phyloP scores from a whole-genome alignment of 1,140 invertebrate species.

The Stratiolaelaps scimitus region DNA sequence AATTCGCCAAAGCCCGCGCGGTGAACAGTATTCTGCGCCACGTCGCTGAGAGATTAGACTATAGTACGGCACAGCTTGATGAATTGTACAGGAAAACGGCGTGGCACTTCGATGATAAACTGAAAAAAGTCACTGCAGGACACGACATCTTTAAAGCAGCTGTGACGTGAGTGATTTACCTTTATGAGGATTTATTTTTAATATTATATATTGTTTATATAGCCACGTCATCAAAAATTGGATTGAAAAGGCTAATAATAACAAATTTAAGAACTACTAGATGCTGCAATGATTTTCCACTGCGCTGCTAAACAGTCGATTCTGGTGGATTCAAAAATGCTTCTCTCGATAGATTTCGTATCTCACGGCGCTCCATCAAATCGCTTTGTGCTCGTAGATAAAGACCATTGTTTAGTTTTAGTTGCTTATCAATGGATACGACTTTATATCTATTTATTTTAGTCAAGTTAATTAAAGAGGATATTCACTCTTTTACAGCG shows the following conservation, averaged over 20 bases:
- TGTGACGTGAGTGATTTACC: conserved; percentile 59
- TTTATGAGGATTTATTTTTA: too few species aligned
- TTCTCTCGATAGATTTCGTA: too few species aligned
- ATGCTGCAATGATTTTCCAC: too few species aligned
- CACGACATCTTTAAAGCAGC: conserved; percentile 99
- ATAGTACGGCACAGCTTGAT: conserved; percentile 80
- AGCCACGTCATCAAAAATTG: too few species aligned
- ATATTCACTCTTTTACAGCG: conserved; percentile 47
- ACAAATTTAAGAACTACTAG: too few species aligned
- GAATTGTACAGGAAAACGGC: conserved; percentile 94
- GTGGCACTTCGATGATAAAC: conserved; percentile 96
- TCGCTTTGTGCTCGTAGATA: too few species aligned
- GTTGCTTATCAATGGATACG: not conserved
- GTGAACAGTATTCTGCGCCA: conserved; percentile 89
- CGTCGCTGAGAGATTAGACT: conserved; percentile 85
- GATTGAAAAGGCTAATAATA: too few species aligned
- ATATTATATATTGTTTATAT: too few species aligned
- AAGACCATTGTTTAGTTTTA: too few species aligned
- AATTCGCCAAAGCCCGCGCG: conserved; percentile 63
- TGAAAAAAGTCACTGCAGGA: conserved; percentile 84
- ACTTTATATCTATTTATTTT: conserved; percentile 28
- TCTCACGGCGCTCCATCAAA: too few species aligned
- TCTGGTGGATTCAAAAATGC: too few species aligned
- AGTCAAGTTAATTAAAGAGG: conserved; percentile 38
- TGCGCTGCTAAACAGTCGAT: too few species aligned